Conservation (phyloP, 1,140 invertebrate species). For the Lepidurus arcticus region DNA sequence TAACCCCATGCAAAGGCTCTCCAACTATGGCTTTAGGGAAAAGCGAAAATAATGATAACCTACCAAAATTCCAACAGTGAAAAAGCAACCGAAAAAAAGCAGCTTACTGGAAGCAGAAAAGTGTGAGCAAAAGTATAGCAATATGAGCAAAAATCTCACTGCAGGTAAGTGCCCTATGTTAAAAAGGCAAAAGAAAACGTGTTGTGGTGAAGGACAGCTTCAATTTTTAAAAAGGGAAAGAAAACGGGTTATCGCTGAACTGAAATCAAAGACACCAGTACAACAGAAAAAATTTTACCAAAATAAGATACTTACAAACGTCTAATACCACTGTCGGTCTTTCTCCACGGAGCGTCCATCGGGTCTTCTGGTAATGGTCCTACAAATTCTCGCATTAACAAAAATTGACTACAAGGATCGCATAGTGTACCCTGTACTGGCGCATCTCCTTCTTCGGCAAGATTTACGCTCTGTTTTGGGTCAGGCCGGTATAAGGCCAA, state of each 20-base stretch:
- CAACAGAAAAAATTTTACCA: neutral
- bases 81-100: constrained; percentile 14
- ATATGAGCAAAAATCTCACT: neutral
- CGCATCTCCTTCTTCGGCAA: neutral
- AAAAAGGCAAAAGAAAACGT: neutral
- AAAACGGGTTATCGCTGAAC: neutral
- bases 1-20: constrained; percentile 12
- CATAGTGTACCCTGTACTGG: constrained; percentile 9
- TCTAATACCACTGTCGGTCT: constrained; percentile 75
- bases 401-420: too few species aligned
- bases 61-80: neutral
- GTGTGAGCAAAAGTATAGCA: neutral
- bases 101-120: constrained; percentile 1
- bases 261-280: neutral
- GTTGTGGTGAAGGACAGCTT: neutral
- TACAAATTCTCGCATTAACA: constrained; percentile 45
- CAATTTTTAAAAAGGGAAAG: neutral
- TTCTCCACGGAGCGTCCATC: constrained; percentile 84
- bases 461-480: constrained; percentile 7
- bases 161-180: neutral
- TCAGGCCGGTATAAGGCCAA: constrained; percentile 60
- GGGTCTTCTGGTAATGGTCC: constrained; percentile 92
- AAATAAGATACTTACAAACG: constrained; percentile 75
- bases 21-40: constrained; percentile 18
- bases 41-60: constrained; percentile 6